A percentile compares a stretch with the other conserved stretches of the same genome.
Conservation (phyloP, 2,797 vertebrate genomes). For the Pygocentrus nattereri region DNA sequence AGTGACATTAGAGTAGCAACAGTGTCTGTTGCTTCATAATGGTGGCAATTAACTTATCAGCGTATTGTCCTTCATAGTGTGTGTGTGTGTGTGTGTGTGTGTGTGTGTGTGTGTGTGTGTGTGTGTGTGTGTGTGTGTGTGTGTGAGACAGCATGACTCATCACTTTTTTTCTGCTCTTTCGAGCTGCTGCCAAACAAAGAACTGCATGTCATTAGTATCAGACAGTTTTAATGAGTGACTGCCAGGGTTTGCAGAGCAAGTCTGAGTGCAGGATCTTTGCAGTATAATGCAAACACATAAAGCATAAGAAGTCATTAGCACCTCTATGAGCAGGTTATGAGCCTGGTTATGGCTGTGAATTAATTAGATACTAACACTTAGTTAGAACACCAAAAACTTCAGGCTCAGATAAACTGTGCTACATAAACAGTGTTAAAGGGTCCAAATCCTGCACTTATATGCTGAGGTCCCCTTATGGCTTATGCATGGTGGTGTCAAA, state of each 20-base stretch:
- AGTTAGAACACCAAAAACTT: background rate
- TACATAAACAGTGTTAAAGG: background rate
- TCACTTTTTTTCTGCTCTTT: slow-evolving; percentile 54
- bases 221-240: slow-evolving; percentile 49
- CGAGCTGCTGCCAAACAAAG: slow-evolving; percentile 61
- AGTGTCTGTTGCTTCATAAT: slow-evolving; percentile 66
- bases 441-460: too few relatives aligned
- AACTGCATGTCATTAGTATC: slow-evolving; percentile 43
- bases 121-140: too few relatives aligned
- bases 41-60: slow-evolving; percentile 75
- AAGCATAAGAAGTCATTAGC: slow-evolving; percentile 27
- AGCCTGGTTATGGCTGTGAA: background rate
- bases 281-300: slow-evolving; percentile 35
- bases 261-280: slow-evolving; percentile 19
- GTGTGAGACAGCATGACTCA: slow-evolving; percentile 58
- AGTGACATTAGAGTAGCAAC: slow-evolving; percentile 64
- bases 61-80: slow-evolving; percentile 64
- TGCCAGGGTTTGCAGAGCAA: slow-evolving; percentile 29
- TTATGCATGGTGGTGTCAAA: too few relatives aligned
- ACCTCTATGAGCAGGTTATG: slow-evolving; percentile 19
- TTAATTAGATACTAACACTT: background rate
- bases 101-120: too few relatives aligned
- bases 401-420: background rate
- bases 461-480: too few relatives aligned
- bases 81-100: slow-evolving; percentile 13